Evolutionary conservation across 2,113 vertebrate genomes (phyloP).

Genomic region (Takifugu flavidus): DNA sequence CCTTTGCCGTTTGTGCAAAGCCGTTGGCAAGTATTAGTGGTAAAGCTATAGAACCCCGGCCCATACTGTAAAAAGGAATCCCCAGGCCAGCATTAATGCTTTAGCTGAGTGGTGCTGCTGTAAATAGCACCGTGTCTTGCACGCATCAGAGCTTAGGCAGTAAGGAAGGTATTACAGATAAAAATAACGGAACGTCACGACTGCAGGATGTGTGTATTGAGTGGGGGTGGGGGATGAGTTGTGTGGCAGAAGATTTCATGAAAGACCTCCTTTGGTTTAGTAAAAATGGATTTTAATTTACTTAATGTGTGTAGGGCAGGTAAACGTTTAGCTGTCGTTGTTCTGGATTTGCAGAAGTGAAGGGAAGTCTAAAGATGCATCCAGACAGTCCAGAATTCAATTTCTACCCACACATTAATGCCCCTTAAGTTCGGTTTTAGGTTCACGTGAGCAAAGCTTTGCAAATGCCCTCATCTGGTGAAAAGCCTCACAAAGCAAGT

Average conservation of each 20-base stretch:
- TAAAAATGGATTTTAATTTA: too few relatives aligned
- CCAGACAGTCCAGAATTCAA: too few relatives aligned
- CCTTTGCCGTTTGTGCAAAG: conserved; percentile 31
- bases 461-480: too few relatives aligned
- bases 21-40: conserved; percentile 23
- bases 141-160: conserved; percentile 8
- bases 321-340: too few relatives aligned
- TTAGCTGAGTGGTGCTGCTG: conserved; percentile 32
- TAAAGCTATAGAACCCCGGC: conserved; percentile 19
- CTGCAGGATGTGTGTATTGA: background rate
- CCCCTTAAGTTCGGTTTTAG: too few relatives aligned
- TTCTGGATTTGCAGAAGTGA: too few relatives aligned
- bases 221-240: background rate
- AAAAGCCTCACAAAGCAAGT: too few relatives aligned
- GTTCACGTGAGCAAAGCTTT: too few relatives aligned
- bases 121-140: conserved; percentile 39
- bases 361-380: too few relatives aligned
- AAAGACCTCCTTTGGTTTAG: background rate
- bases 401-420: too few relatives aligned
- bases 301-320: background rate
- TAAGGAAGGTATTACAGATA: conserved; percentile 10
- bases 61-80: conserved; percentile 25
- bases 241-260: background rate
- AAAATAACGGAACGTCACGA: background rate
- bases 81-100: conserved; percentile 25